Evolutionary conservation across 2,888 invertebrate genomes (phyloP), one percentile per base, ranked within the genome.

Genomic region (Bombylius discolor): DNA sequence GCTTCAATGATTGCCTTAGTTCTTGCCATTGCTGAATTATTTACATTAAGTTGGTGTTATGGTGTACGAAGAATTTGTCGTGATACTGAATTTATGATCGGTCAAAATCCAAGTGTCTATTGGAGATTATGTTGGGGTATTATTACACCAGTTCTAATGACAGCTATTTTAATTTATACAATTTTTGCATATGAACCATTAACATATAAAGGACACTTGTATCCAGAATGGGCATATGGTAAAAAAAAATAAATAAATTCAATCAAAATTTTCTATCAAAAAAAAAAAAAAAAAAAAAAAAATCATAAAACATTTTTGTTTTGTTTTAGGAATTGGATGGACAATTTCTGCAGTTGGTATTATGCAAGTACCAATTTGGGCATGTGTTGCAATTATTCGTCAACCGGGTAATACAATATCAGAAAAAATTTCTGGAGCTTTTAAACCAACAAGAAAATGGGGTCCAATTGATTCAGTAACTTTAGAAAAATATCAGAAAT

Each of bases 71-170:
- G 84, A 56, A 75, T 87, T 57, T 80, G 84, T 63, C 74, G 78
- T 51, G 91, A 92, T 66, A 75, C 88, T 39, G 87, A 90, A 69
- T 91, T 84, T 68, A 91, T 91, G 91, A 71, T 87, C 63, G 81
- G 82, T 31, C 77, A 76, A 39, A 81, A 81, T 68, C 79, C 84
- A 1, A 78, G 83, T 3, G 64, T 81, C 44, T 91, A 89, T 68
- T 91, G 90, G 90, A 79, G 88, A 58, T 62, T 85, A 46, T 89
- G 88, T 62, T 92, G 91, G 91, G 80, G 81, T 1, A 50, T 87
- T 9, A 69, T 89, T 49, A 87, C 87, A 4, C 91, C 91, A 0
- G 64, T 79, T 0, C 76, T 87, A 58, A 82, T 90, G 78, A 73
- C 82, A 5, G 67, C 79, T 0, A 87, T 90, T 53, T 79, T 89